Evolutionary conservation across 2,113 vertebrate species (phyloP), one percentile per base, ranked within the genome.

Genomic region (Periophthalmus modestus): DNA sequence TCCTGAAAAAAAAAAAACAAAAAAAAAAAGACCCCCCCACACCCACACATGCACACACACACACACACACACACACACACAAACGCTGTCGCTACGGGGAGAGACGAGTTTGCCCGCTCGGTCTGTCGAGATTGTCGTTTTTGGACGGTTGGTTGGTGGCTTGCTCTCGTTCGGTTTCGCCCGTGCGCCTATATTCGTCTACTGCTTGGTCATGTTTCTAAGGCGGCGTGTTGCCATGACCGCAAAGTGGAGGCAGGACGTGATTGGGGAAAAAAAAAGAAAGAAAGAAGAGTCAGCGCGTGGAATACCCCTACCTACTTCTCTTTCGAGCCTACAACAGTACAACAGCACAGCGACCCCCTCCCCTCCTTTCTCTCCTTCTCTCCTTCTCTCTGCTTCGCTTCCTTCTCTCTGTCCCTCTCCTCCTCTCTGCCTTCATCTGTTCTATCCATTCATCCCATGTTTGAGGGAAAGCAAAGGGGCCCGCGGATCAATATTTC

Each of bases 161-260:
- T n/a, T 54, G 66, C 72, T 63, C 33, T 65, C 5, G 43, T 54
- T 4, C 15, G 3, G 14, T 50, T 18, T 54, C 10, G 5, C 57
- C 39, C 9, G 39, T 15, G 19, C 36, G 21, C 3, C 57, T 59
- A 59, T 46, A 74, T 54, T 24, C 18, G 66, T 61, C 66, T 48
- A 75, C 66, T 88, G 90, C 89, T 85, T 89, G 87, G 90, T 89
- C 88, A 90, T 87, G 88, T 88, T 82, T 82, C 46, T 63, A n/a
- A 78, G 73, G 77, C 68, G 24, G 57, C 72, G 68, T 75, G 80
- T 69, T 78, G 65, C 68, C 75, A 86, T 87, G 81, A 82, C 73
- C 52, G 70, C 61, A 77, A 80, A 82, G 74, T 78, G 21, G 77
- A 16, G 62, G 28, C 36, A 54, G 61, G 36, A 39, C 33, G 46